Percentiles rank a stretch among this genome's conserved stretches.
These are phyloP conservation scores for Psylliodes chrysocephalus DNA, from an alignment of 2,888 invertebrate species.

Conservation along the genomic window DNA sequence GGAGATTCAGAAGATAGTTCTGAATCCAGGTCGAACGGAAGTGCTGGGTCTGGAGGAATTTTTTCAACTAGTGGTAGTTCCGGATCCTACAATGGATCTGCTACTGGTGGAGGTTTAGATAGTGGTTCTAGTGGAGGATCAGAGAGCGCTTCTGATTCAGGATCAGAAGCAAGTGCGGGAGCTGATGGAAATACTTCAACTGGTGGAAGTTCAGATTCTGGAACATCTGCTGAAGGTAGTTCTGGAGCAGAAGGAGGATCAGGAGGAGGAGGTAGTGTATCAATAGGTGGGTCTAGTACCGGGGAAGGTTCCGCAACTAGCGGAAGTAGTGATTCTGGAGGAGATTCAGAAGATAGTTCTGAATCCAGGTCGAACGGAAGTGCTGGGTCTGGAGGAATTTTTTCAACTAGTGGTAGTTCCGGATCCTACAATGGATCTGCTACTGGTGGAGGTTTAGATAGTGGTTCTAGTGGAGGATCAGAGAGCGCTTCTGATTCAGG, in stretches of 20 bases:
- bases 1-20: too few species aligned
- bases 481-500: not conserved
- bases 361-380: constrained; percentile 6
- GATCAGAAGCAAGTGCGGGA: not conserved
- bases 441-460: not conserved
- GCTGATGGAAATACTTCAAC: not conserved
- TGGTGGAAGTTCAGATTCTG: too few species aligned
- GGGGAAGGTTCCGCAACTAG: too few species aligned
- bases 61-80: too few species aligned
- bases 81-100: too few species aligned
- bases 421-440: too few species aligned
- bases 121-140: not conserved
- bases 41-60: too few species aligned
- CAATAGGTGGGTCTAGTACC: not conserved
- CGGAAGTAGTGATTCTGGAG: not conserved
- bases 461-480: constrained; percentile 1
- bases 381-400: not conserved
- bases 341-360: too few species aligned
- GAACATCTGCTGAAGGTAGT: too few species aligned
- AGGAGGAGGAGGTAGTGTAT: not conserved
- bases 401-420: not conserved
- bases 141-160: not conserved
- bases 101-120: not conserved
- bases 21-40: too few species aligned
- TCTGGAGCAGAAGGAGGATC: constrained; percentile 3